These are phyloP conservation scores for Helicoverpa assulta DNA, from an alignment of 2,888 invertebrate species.

Conservation along the genomic window DNA sequence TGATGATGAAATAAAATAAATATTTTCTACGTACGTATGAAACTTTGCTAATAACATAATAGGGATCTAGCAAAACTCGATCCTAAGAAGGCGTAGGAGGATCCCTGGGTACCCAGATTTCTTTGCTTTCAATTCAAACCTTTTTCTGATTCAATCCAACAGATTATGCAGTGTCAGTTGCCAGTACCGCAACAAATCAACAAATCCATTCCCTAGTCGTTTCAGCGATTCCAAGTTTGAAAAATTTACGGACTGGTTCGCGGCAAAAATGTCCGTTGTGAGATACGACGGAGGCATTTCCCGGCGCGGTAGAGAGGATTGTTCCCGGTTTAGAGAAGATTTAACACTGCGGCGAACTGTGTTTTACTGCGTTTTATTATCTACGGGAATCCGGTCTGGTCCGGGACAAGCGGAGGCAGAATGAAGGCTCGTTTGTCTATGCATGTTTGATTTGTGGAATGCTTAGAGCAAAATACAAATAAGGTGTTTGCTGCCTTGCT, in stretches of 20 bases:
- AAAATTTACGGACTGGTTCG: slow-evolving; percentile 46
- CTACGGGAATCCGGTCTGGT: slow-evolving; percentile 38
- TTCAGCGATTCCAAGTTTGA: slow-evolving; percentile 42
- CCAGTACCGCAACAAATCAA: slow-evolving; percentile 39
- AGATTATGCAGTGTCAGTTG: slow-evolving; percentile 21
- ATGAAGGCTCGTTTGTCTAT: slow-evolving; percentile 45
- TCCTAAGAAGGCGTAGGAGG: too few relatives aligned
- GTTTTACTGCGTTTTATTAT: slow-evolving; percentile 68
- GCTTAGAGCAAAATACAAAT: slow-evolving; percentile 28
- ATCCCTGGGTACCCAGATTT: background rate
- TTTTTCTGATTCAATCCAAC: background rate
- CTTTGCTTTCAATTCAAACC: background rate
- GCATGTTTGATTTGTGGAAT: slow-evolving; percentile 41
- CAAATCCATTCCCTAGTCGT: slow-evolving; percentile 27
- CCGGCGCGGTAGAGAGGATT: slow-evolving; percentile 58
- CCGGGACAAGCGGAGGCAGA: slow-evolving; percentile 35
- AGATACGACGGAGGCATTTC: slow-evolving; percentile 54
- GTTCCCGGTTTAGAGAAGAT: slow-evolving; percentile 66
- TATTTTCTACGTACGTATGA: too few relatives aligned
- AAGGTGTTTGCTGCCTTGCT: slow-evolving; percentile 7
- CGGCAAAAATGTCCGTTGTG: slow-evolving; percentile 57
- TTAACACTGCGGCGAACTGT: slow-evolving; percentile 63
- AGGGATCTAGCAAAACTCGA: background rate
- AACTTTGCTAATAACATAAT: background rate
- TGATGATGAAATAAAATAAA: too few relatives aligned